Percentiles rank a stretch among this genome's conserved stretches.
Conservation (phyloP, 2,888 invertebrate species). For the Drosophila engyochracea region DNA sequence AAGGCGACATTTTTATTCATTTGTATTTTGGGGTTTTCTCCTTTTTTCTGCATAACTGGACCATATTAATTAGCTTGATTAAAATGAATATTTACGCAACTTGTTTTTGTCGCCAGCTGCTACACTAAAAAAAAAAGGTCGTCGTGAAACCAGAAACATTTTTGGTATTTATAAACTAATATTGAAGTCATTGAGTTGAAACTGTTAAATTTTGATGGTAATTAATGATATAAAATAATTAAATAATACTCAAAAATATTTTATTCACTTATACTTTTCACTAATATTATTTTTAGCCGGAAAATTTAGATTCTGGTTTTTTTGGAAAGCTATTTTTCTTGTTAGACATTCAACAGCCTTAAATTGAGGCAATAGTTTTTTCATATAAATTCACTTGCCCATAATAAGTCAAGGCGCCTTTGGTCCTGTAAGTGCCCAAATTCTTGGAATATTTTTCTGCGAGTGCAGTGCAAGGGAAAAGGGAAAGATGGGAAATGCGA, state of each 20-base stretch:
- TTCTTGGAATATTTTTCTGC: background rate
- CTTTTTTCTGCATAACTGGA: conserved; percentile 54
- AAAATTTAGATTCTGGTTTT: background rate
- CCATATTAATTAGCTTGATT: conserved; percentile 80
- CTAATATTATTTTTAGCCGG: background rate
- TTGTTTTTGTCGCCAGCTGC: conserved; percentile 53
- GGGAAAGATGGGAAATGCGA: background rate
- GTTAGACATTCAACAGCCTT: background rate
- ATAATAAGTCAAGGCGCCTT: background rate
- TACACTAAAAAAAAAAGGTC: conserved; percentile 5
- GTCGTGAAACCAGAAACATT: background rate
- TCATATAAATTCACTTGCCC: background rate
- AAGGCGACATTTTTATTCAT: conserved; percentile 37
- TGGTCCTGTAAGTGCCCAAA: background rate
- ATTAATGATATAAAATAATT: background rate
- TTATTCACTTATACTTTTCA: background rate
- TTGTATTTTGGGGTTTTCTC: conserved; percentile 25
- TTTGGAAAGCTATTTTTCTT: background rate
- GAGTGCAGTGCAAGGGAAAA: background rate
- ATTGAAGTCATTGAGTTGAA: background rate
- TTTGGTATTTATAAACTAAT: background rate
- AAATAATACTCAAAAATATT: background rate
- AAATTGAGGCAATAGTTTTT: background rate
- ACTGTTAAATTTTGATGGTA: background rate
- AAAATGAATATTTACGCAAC: conserved; percentile 75